phyloP scores from a whole-genome alignment of 2,113 vertebrate genomes.

The Myiozetetes cayanensis region DNA sequence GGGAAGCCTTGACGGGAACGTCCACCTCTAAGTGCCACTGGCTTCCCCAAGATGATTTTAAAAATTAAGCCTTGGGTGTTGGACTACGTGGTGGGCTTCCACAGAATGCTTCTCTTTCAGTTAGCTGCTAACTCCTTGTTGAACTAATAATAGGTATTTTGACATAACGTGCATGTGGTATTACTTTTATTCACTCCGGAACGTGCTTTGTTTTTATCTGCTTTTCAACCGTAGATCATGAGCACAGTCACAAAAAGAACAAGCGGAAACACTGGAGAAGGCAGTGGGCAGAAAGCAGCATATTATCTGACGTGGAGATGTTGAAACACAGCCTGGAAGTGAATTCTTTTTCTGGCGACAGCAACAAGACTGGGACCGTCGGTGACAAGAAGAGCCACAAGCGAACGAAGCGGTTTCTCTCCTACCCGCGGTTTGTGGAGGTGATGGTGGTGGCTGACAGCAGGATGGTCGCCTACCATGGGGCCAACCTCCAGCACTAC shows the following conservation, averaged over 20 bases:
- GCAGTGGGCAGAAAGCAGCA: conserved; percentile 33
- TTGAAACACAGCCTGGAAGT: conserved; percentile 73
- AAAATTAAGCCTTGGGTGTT: background rate
- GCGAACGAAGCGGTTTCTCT: conserved; percentile 93
- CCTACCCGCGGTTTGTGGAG: conserved; percentile 97
- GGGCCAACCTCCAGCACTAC: conserved; percentile 95
- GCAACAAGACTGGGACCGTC: conserved; percentile 68
- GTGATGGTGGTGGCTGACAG: conserved; percentile 97
- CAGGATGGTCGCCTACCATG: conserved; percentile 95
- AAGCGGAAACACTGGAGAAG: conserved; percentile 68
- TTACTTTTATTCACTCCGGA: background rate
- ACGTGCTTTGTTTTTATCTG: background rate
- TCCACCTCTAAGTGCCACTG: background rate
- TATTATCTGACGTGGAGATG: conserved; percentile 75
- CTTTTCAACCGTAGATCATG: conserved; percentile 77
- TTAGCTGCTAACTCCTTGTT: background rate
- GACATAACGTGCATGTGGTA: background rate
- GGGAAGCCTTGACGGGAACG: background rate
- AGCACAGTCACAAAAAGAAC: conserved; percentile 76
- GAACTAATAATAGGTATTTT: background rate
- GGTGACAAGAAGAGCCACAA: conserved; percentile 80
- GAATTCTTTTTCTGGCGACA: conserved; percentile 55
- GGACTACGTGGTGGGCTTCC: background rate
- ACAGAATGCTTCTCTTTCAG: background rate
- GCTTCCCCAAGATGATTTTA: background rate